Evolutionary conservation across 2,888 invertebrate genomes (phyloP), one percentile per base, ranked within the genome.

Genomic region (Chaitophorus viminalis): DNA sequence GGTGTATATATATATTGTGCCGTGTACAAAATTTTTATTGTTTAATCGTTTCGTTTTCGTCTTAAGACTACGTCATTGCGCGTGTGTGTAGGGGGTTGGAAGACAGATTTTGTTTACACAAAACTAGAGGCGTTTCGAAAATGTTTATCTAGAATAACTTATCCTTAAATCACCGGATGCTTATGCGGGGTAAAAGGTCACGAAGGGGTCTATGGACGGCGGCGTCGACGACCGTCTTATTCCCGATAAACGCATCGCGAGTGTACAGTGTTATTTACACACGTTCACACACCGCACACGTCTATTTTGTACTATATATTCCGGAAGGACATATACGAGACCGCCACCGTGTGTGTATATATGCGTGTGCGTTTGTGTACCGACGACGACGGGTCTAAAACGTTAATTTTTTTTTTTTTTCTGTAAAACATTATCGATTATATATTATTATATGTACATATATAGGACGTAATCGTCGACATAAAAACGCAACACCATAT

Each of bases 351-450:
- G n/a, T n/a, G n/a, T n/a, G n/a, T n/a, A 39, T 9, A 39, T 39
- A 11, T 39, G 39, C 39, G 39, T 8, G 39, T 39, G 39, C 11
- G 39, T 8, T 6, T 0, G 39, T 39, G 8, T 14, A 46, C 46
- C 46, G 14, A 46, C 46, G 46, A 9, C 46, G 14, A 46, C 46
- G 46, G 46, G 46, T 46, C 46, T 46, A 14, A 46, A 46, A 46
- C 46, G 46, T 46, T 46, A 11, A 6, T 39, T 39, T 11, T 8
- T 39, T 46, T 46, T 46, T 46, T 9, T 9, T 9, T 9, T 14
- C 54, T 31, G 33, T 78, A 17, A 60, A 78, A 60, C 78, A 33
- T 78, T 78, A 78, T 78, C 60, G 78, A 60, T 78, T 33, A 6
- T 17, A 36, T 33, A 14, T 39, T n/a, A n/a, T n/a, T n/a, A n/a